Evolutionary conservation across 2,797 vertebrate genomes (phyloP), one percentile per base, ranked within the genome.

Genomic region (Atherinosoma microstoma): DNA sequence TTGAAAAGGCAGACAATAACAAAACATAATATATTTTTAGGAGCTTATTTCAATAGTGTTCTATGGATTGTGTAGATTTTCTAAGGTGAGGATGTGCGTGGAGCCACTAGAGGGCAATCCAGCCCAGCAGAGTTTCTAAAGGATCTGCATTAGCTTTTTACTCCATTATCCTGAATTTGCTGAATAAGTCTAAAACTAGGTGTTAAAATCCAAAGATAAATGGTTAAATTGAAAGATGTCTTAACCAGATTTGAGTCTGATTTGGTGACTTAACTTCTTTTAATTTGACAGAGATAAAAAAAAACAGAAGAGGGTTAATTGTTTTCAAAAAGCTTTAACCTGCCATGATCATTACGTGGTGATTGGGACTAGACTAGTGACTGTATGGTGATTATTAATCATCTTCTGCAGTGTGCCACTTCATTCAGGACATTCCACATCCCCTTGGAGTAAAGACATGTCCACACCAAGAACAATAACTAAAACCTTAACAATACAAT

Each of bases 101-200:
- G 0, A 3, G 51, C 85, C 92, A 92, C 84, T 24, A 86, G 91
- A 75, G 79, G 88, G 83, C 79, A 78, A 0, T 66, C 11, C 16
- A 66, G 73, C 58, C 38, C 42, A 83, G 78, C 45, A 45, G 57
- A 64, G 3, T 11, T 32, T 24, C 15, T 11, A 4, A 29, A 40
- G 15, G 12, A 9, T 20, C 32, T 1, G 29, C 35, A 13, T 1
- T 38, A 32, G 5, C 22, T 13, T 24, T 70, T 54, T 4, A 7
- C 8, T 45, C 63, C 16, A 38, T 1, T 27, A 18, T 34, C 61
- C 15, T 57, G 16, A 57, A 57, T 45, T 60, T 75, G 72, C 60
- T 69, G 64, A 59, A 61, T 57, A 34, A 66, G 12, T 22, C 35
- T 15, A 3, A 63, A 45, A 70, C 32, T 7, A 20, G 27, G 3